A percentile compares a stretch with the other conserved stretches of the same genome.
Evolutionary conservation across 2,888 invertebrate genomes (phyloP).

Genomic region (Eremobia ochroleuca): DNA sequence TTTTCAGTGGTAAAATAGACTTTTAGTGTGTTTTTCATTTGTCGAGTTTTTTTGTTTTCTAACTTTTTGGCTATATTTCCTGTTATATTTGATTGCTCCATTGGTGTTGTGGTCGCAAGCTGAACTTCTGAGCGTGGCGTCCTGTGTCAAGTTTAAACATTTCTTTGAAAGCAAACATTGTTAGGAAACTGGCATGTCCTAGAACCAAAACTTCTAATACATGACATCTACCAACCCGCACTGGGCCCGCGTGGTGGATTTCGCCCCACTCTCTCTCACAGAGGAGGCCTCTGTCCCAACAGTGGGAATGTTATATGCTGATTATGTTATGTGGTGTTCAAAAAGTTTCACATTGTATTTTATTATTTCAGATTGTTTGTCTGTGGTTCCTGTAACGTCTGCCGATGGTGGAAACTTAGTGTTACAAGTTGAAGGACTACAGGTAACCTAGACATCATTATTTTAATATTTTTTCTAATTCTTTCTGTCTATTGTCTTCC

Average conservation of each 20-base stretch:
- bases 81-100: too few relatives aligned
- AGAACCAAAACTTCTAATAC: not conserved
- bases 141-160: too few relatives aligned
- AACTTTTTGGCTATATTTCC: too few relatives aligned
- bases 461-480: not conserved
- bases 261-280: not conserved
- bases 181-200: too few relatives aligned
- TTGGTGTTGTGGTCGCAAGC: too few relatives aligned
- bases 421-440: constrained; percentile 60
- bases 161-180: too few relatives aligned
- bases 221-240: not conserved
- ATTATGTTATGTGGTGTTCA: not conserved
- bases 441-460: constrained; percentile 47
- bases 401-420: constrained; percentile 58
- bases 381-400: constrained; percentile 64
- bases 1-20: too few relatives aligned
- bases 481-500: not conserved
- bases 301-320: not conserved
- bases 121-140: too few relatives aligned
- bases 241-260: not conserved
- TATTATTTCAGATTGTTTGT: constrained; percentile 72
- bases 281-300: not conserved
- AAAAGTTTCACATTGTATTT: not conserved
- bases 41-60: too few relatives aligned
- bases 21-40: too few relatives aligned